A percentile compares a stretch with the other conserved stretches of the same genome.
Evolutionary conservation across 1,140 invertebrate genomes (phyloP).

Genomic region (Sogatella furcifera): DNA sequence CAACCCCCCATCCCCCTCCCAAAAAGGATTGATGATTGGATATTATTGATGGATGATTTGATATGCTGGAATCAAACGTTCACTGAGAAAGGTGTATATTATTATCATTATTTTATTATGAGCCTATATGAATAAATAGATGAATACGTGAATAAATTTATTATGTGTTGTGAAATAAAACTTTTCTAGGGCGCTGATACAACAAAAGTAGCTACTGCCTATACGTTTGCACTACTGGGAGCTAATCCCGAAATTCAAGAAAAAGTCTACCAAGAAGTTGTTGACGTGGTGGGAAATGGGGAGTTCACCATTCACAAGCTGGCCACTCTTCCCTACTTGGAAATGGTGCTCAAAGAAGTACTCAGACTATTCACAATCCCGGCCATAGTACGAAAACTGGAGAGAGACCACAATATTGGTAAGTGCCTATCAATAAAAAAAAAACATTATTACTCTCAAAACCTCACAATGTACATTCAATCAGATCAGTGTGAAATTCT

Average conservation of each 20-base stretch:
- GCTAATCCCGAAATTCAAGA: conserved; percentile 35
- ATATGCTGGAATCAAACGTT: too few relatives aligned
- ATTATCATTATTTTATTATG: too few relatives aligned
- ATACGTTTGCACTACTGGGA: background rate
- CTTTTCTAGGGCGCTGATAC: conserved; percentile 4
- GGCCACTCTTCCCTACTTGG: conserved; percentile 45
- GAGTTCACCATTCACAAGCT: conserved; percentile 33
- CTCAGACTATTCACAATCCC: conserved; percentile 49
- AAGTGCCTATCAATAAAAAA: background rate
- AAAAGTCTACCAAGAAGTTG: conserved; percentile 43
- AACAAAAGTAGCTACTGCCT: background rate
- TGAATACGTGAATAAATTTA: too few relatives aligned
- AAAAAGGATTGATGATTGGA: too few relatives aligned
- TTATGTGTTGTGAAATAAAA: too few relatives aligned
- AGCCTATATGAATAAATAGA: too few relatives aligned
- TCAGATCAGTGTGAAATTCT: too few relatives aligned
- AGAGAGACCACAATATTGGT: background rate
- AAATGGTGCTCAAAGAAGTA: conserved; percentile 45
- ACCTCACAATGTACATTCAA: too few relatives aligned
- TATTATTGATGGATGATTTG: too few relatives aligned
- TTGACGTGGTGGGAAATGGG: conserved; percentile 37
- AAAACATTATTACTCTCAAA: too few relatives aligned
- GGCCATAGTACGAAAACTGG: conserved; percentile 36
- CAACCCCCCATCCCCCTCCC: too few relatives aligned
- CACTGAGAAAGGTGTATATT: too few relatives aligned